Evolutionary conservation across 1,140 invertebrate species (phyloP), one percentile per base, ranked within the genome.

Genomic region (Phymorhynchus buccinoides): DNA sequence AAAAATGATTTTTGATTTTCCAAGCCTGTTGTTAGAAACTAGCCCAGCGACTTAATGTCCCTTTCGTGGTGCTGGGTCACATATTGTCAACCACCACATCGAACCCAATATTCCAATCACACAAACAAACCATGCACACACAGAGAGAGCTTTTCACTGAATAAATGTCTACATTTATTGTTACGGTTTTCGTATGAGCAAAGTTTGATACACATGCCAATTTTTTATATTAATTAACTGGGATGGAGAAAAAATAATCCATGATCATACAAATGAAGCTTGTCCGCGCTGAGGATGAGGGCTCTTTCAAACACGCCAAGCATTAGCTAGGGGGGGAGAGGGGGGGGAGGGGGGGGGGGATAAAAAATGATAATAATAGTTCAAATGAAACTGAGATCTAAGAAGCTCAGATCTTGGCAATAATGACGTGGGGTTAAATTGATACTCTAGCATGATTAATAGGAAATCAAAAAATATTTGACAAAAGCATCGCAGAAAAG

Each of bases 131-230:
- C 75, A 39, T 7, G 37, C 22, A 52, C 14, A 80, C 18, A 48
- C 18, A 3, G n/a, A 80, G 16, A 48, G 4, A 1, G n/a, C 12
- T 82, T 83, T 73, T 83, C 66, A 62, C 81, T 83, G 81, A 83
- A 83, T 83, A 83, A 68, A 83, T 83, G 81, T 83, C 81, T 83
- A 83, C 81, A 71, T 83, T 83, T 83, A 83, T 83, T 83, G 66
- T 41, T 71, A 42, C 81, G 71, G 81, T 83, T n/a, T n/a, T 44
- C 81, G 73, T 83, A n/a, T 82, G 81, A 83, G 81, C 81, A 83
- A 83, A 83, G 41, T 73, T 83, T 83, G 81, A 37, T 83, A 83
- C 66, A 83, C 66, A 83, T 79, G 81, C 81, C 81, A 83, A 71
- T 52, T 7, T 9, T 16, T 79, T 66, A 62, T 62, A 62, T 6